These are phyloP conservation scores for Hyperoplus lanceolatus DNA, from an alignment of 2,797 vertebrate species.

Conservation along the genomic window DNA sequence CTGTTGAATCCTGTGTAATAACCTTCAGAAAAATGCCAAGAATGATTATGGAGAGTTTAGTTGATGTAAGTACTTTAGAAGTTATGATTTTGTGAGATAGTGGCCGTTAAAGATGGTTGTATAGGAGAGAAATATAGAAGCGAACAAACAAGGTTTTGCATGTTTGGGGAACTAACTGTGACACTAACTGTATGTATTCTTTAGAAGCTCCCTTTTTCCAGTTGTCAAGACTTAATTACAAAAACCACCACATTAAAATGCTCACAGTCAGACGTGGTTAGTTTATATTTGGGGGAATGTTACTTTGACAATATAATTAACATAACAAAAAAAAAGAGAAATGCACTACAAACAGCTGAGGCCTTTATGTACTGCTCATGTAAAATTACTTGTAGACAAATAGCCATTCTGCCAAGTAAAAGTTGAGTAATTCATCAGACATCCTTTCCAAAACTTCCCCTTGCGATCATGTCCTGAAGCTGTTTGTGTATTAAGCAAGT, in stretches of 20 bases:
- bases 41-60: too few relatives aligned
- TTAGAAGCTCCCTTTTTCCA: slow-evolving; percentile 35
- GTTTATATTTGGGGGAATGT: slow-evolving; percentile 15
- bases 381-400: neutral
- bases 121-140: too few relatives aligned
- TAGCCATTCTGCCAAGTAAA: neutral
- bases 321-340: neutral
- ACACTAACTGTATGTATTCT: slow-evolving; percentile 10
- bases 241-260: neutral
- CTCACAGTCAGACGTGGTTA: neutral
- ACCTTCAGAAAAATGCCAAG: too few relatives aligned
- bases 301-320: slow-evolving; percentile 20
- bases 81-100: too few relatives aligned
- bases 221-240: slow-evolving; percentile 33
- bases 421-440: slow-evolving; percentile 1
- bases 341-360: neutral
- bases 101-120: too few relatives aligned
- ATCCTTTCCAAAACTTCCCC: neutral
- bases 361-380: neutral
- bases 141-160: slow-evolving; percentile 13
- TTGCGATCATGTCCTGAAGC: neutral
- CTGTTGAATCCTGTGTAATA: too few relatives aligned
- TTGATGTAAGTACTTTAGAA: too few relatives aligned
- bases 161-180: slow-evolving; percentile 19
- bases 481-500: neutral